Conservation (phyloP, 2,797 vertebrate genomes). For the Tenualosa thibaudeaui region DNA sequence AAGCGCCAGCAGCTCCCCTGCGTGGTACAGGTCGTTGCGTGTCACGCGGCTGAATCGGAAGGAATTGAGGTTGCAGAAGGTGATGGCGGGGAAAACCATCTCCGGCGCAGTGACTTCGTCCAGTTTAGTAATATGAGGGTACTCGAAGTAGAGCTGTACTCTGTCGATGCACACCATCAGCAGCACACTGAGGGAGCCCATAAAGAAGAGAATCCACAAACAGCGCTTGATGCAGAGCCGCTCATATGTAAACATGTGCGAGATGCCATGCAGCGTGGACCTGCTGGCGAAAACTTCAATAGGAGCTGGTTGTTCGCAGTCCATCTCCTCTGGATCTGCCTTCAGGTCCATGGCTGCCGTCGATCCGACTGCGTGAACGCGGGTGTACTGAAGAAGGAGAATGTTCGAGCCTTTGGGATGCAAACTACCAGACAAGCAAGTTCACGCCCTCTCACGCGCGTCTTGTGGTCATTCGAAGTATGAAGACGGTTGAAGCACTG, state of each 20-base stretch:
- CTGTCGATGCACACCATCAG: constrained; percentile 91
- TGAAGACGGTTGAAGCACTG: constrained; percentile 65
- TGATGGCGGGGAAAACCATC: constrained; percentile 91
- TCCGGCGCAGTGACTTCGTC: constrained; percentile 87
- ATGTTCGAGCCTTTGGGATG: constrained; percentile 48
- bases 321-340: constrained; percentile 88
- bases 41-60: constrained; percentile 95
- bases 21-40: constrained; percentile 97
- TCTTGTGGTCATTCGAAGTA: constrained; percentile 56
- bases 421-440: constrained; percentile 53
- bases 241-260: constrained; percentile 97
- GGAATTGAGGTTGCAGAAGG: constrained; percentile 98
- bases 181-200: constrained; percentile 87
- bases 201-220: constrained; percentile 92
- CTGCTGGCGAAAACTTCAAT: constrained; percentile 96
- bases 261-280: constrained; percentile 96
- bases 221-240: constrained; percentile 88
- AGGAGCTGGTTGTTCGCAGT: constrained; percentile 84
- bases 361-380: constrained; percentile 29
- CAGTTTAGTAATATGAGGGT: constrained; percentile 95
- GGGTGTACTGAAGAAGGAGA: constrained; percentile 31
- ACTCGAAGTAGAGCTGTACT: constrained; percentile 94
- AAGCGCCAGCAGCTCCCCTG: constrained; percentile 92
- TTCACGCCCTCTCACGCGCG: constrained; percentile 72
- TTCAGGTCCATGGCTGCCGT: constrained; percentile 86